phyloP scores from a whole-genome alignment of 2,113 vertebrate genomes.

The Rattus norvegicus region GRCr8 NC_086021.1:39850001-39850500 shows the following conservation, averaged over 20 bases:
- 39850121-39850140: not conserved
- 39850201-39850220: not conserved
- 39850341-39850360: not conserved
- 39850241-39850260: not conserved
- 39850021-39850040: not conserved
- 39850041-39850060: not conserved
- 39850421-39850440: not conserved
- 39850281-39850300: not conserved
- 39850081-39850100: conserved; percentile 51
- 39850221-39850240: not conserved
- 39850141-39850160: accelerated
- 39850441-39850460: not conserved
- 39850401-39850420: not conserved
- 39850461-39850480: not conserved
- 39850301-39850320: not conserved
- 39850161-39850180: accelerated
- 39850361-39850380: not conserved
- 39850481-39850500: not conserved
- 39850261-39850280: not conserved
- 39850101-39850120: not conserved
- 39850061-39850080: not conserved
- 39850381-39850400: not conserved
- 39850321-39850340: not conserved
- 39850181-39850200: not conserved
- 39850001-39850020: not conserved